Percentiles rank a stretch among this genome's conserved stretches.
Conservation (phyloP, 2,888 invertebrate species). For the Phyllotreta cruciferae region DNA sequence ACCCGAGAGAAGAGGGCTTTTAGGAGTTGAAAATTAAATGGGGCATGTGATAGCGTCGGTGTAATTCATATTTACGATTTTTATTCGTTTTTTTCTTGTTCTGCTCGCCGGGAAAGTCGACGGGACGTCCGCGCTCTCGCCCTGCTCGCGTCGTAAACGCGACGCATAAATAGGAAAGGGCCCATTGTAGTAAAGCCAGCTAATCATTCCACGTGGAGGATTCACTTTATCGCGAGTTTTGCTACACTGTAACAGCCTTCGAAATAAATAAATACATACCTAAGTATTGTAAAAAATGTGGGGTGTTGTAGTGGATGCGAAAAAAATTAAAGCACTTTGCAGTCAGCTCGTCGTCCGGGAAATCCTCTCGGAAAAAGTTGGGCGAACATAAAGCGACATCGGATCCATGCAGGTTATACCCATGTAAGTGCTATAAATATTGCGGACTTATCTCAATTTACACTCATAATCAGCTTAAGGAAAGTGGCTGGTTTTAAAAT, state of each 20-base stretch:
- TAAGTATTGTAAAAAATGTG: slow-evolving; percentile 32
- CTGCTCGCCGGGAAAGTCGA: slow-evolving; percentile 21
- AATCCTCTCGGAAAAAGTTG: slow-evolving; percentile 45
- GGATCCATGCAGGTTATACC: slow-evolving; percentile 47
- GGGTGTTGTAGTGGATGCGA: slow-evolving; percentile 7
- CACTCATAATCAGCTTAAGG: slow-evolving; percentile 64
- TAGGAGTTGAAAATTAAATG: slow-evolving; percentile 59
- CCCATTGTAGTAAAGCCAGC: slow-evolving; percentile 25
- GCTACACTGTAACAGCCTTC: slow-evolving; percentile 4
- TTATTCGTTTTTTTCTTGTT: slow-evolving; percentile 36
- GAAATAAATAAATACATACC: too few relatives aligned
- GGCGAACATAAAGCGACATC: slow-evolving; percentile 29
- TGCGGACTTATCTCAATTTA: slow-evolving; percentile 61
- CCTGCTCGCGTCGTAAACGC: slow-evolving; percentile 27
- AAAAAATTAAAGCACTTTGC: slow-evolving; percentile 48
- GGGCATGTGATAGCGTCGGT: slow-evolving; percentile 60
- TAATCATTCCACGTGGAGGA: slow-evolving; percentile 22
- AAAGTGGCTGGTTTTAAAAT: slow-evolving; percentile 62
- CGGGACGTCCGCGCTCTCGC: slow-evolving; percentile 25
- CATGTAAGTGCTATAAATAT: slow-evolving; percentile 63
- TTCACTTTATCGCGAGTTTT: slow-evolving; percentile 18
- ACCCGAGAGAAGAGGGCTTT: neutral
- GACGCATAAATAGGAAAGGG: slow-evolving; percentile 21
- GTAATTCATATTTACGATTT: slow-evolving; percentile 60
- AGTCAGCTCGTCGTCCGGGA: slow-evolving; percentile 41